Conservation (phyloP, 2,888 invertebrate species). For the Sinohyriopsis cumingii region DNA sequence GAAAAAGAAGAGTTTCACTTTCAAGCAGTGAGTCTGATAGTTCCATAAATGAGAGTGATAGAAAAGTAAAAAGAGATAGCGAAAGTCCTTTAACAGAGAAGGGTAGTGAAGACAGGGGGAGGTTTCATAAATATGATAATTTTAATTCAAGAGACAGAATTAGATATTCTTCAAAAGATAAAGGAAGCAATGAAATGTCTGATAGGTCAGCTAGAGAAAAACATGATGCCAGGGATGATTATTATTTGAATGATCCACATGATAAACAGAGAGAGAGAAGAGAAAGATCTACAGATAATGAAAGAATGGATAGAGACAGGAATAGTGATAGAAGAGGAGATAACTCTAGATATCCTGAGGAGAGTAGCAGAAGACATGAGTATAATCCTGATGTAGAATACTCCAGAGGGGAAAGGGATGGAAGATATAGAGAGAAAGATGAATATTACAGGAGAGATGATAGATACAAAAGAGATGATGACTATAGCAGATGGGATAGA, state of each 20-base stretch:
- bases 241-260: not conserved
- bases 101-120: not conserved
- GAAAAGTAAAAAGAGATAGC: too few species aligned
- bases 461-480: not conserved
- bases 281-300: conserved; percentile 8
- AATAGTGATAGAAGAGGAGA: conserved; percentile 14
- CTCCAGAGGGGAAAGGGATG: not conserved
- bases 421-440: conserved; percentile 3
- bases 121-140: conserved; percentile 4
- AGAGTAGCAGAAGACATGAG: not conserved
- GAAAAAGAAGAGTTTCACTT: not conserved
- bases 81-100: conserved; percentile 8
- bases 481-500: conserved; percentile 32
- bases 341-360: conserved; percentile 2
- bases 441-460: not conserved
- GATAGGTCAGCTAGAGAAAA: conserved; percentile 8
- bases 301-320: conserved; percentile 12
- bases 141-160: conserved; percentile 10
- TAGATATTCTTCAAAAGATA: conserved; percentile 8
- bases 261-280: not conserved
- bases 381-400: too few species aligned
- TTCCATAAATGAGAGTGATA: too few species aligned
- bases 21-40: too few species aligned
- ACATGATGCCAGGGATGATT: not conserved
- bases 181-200: not conserved